Base-by-base conservation (phyloP, 2,888 invertebrate genomes). In the Allolobophora icterica region DNA sequence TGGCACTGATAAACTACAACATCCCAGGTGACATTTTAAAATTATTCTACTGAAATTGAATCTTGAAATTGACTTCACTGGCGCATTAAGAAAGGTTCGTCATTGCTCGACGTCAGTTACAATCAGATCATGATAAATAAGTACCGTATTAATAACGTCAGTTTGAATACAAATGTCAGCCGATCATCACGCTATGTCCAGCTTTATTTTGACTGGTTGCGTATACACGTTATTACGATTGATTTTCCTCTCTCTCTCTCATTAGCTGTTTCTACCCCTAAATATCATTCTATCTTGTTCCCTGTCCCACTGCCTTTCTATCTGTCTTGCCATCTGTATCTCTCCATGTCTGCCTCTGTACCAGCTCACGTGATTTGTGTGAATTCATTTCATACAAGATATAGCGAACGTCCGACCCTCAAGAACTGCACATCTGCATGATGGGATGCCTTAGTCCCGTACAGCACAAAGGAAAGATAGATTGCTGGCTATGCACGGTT, bases 341-440 rank as follows among this genome's bases (percentile, higher is more conserved):
- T 84, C 34, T 84, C 6, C 21, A 4, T 84, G 15, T 84, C 33
- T 84, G 15, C 21, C 84, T 24, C 87, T 24, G 34, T 35, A 87
- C 24, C 24, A 34, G 35, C 87, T n/a, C 34, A 34, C 35, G n/a
- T 87, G 71, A 71, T 71, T 71, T n/a, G 71, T 71, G 71, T n/a
- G 71, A 30, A 71, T 71, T 71, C 71, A 71, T 71, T 71, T n/a
- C 71, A 71, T 71, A 71, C n/a, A 71, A 71, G 71, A 71, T 71
- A 71, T n/a, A 71, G 71, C 1, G n/a, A 71, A 71, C n/a, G 71
- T 71, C 30, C n/a, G 71, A 71, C 71, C n/a, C 71, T 71, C 71
- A 71, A 71, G 71, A 71, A 71, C 71, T n/a, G 71, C 71, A 71
- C 71, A 71, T 30, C 71, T 71, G 71, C 71, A 71, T 71, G 71